Evolutionary conservation across 2,888 invertebrate species (phyloP), one percentile per base, ranked within the genome.

Genomic region (Galerucella nymphaeae): DNA sequence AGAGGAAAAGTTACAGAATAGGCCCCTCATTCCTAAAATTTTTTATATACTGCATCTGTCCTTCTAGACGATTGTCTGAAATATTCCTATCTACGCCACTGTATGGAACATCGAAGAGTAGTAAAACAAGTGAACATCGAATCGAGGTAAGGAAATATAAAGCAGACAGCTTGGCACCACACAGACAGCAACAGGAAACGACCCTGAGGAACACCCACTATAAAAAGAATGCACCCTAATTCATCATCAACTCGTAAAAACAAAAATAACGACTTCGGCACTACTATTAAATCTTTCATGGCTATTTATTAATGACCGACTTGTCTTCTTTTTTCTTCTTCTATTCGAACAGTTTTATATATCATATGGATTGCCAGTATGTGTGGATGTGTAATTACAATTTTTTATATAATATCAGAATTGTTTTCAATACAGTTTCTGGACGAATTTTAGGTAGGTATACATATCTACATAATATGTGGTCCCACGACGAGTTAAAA

Each of bases 121-220:
- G 23, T 23, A 23, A 62, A 62, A 62, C 61, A 62, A 62, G 59
- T 62, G 61, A 62, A 16, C 16, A 42, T 62, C 41, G 16, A 61
- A 61, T 11, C 16, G n/a, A 16, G 61, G 14, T 16, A 18, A 16
- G 61, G 6, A 42, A 9, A 62, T 61, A 38, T 61, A 62, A 66
- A 70, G 80, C 83, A 84, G 84, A 84, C 84, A 81, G 84, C 84
- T 79, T 84, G 84, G 84, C 84, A 84, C 84, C 84, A 80, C 82
- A 83, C 69, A 42, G 16, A 69, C 81, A 82, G 79, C 79, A 81
- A 84, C 84, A 83, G 84, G 84, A 84, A 84, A 80, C 81, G 81
- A 78, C 77, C 76, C 75, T 65, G 79, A 74, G 75, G 62, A 76
- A 76, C 81, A 77, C 80, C 82, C 81, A 73, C 64, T 59, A 80